Conservation (phyloP, 1,140 invertebrate species). For the Manduca sexta region DNA sequence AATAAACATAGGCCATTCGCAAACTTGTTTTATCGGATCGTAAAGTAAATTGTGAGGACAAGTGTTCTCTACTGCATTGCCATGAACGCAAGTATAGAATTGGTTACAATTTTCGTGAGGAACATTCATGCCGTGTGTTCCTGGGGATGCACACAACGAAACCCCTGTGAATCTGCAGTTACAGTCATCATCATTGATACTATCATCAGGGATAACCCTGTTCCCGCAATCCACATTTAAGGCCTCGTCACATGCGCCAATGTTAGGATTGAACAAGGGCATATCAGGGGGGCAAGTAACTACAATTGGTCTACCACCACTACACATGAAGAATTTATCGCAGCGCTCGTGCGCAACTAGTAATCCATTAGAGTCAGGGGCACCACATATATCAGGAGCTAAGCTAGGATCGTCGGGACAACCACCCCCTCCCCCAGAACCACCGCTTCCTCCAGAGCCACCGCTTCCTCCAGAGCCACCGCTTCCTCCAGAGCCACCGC, state of each 20-base stretch:
- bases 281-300: constrained; percentile 12
- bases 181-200: background rate
- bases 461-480: background rate
- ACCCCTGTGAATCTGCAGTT: constrained; percentile 22
- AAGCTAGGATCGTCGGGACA: constrained; percentile 6
- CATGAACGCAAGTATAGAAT: constrained; percentile 32
- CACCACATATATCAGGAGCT: constrained; percentile 23
- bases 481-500: no score
- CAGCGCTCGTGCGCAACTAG: constrained; percentile 39
- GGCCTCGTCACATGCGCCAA: constrained; percentile 46
- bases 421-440: constrained; percentile 1
- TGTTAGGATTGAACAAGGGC: constrained; percentile 25
- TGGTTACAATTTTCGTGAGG: constrained; percentile 40
- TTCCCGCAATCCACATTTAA: constrained; percentile 59
- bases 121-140: constrained; percentile 25
- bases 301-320: constrained; percentile 15
- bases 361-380: constrained; percentile 19
- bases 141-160: constrained; percentile 18
- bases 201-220: constrained; percentile 14
- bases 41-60: constrained; percentile 67
- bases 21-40: constrained; percentile 72
- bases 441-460: background rate
- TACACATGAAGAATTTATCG: constrained; percentile 37
- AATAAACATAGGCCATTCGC: constrained; percentile 76
- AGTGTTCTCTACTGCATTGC: constrained; percentile 35